Evolutionary conservation across 2,113 vertebrate species (phyloP), one percentile per base, ranked within the genome.

Genomic region (Oncorhynchus gorbuscha): DNA sequence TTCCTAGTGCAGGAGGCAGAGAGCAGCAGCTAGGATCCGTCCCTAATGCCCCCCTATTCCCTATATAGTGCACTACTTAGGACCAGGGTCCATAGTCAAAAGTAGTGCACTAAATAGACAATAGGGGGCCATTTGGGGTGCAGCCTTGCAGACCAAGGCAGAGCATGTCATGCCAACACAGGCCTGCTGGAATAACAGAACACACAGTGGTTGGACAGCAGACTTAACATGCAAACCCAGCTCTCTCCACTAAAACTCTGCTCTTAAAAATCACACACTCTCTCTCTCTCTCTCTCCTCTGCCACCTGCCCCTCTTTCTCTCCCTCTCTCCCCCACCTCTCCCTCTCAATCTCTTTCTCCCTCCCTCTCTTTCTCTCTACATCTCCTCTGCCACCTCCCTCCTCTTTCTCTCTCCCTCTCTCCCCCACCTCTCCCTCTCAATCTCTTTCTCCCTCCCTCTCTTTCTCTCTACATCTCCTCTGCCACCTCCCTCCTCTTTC

Each of bases 191-290:
- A 86, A 90, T 87, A 89, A 88, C 39, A 45, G 9, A 45, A 45
- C 39, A 45, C 39, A 11, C 81, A 55, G 78, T 78, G 83, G 76
- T 82, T 76, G 74, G 91, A 81, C 78, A 74, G 72, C 77, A 73
- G 76, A 84, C 88, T 92, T 88, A 87, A 89, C 86, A 93, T 91
- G 86, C 90, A 88, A 68, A 72, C 81, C 79, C 76, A 78, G 84
- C 32, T 76, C 82, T 79, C 82, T 13, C 72, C 82, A 71, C 62
- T 51, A 72, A 67, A 24, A 76, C 59, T 59, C 79, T 80, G 76
- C 82, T 82, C 72, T 81, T 59, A 66, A 82, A 81, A 81, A 79
- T 77, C 75, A 64, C 39, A 75, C 39, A 58, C 61, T 64, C 79
- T 76, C 30, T 73, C n/a, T 64, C 79, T 76, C 30, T 73, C n/a